Evolutionary conservation across 1,140 invertebrate genomes (phyloP), one percentile per base, ranked within the genome.

Genomic region (Drosophila asahinai): DNA sequence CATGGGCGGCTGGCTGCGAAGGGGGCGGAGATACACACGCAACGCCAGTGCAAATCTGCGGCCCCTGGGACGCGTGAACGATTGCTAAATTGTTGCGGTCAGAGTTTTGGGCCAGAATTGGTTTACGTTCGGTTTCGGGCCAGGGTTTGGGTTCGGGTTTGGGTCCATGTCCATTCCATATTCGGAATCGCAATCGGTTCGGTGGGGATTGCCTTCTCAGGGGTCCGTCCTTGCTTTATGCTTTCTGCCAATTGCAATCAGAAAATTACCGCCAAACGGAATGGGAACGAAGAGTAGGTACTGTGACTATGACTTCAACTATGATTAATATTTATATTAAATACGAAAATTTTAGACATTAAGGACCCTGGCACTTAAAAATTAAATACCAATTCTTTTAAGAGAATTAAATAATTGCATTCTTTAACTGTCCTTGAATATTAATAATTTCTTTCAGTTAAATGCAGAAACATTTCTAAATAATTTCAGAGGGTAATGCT

Each of bases 31-130:
- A 62, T 45, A 55, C 51, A 62, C 76, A 86, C 83, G 80, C 80
- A 86, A 83, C 62, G 78, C 70, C 52, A 66, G 55, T 40, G 43
- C 51, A 60, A 64, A 65, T 55, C 66, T 79, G 68, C 83, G 86
- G 77, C 82, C 80, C 60, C 60, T 72, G 71, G 82, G 86, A 92
- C 78, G 86, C 83, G 80, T 92, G 90, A 92, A 92, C 90, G 86
- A 92, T 92, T 92, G 90, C 73, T 87, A 92, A 92, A 92, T 91
- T 83, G 83, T 86, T 91, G 89, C 74, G 77, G 76, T 79, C 76
- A 80, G 68, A 76, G 47, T 47, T 73, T 57, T 36, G 62, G 65
- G 19, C 48, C 42, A 38, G 75, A 59, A 78, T 78, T 77, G 75
- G 74, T 30, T 57, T 77, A 25, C 33, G 40, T 8, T 22, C 15